Evolutionary conservation across 2,888 invertebrate species (phyloP).

Genomic region (Cerastoderma edule): DNA sequence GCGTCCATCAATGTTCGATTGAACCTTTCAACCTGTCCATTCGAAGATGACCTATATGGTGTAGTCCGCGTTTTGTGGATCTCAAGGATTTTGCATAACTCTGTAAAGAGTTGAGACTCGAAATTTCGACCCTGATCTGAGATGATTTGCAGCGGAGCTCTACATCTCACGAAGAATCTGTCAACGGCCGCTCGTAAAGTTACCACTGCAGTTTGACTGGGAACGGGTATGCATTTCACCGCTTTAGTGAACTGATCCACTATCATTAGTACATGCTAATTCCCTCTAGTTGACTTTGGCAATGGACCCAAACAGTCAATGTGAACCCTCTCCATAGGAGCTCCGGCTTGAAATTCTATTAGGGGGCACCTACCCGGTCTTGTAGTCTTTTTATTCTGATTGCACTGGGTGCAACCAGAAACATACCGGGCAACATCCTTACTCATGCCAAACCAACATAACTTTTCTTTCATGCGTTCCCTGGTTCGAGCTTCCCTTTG

Average conservation of each 20-base stretch:
- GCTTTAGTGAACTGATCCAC: slow-evolving; percentile 44
- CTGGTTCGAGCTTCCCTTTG: slow-evolving; percentile 33
- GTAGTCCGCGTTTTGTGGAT: slow-evolving; percentile 16
- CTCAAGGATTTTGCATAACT: background rate
- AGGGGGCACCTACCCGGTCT: slow-evolving; percentile 8
- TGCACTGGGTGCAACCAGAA: slow-evolving; percentile 16
- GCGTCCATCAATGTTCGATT: slow-evolving; percentile 15
- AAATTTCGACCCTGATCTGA: slow-evolving; percentile 42
- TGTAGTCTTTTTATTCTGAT: slow-evolving; percentile 16
- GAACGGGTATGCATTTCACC: slow-evolving; percentile 41
- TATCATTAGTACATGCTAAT: slow-evolving; percentile 19
- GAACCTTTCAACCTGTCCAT: slow-evolving; percentile 19
- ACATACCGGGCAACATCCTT: slow-evolving; percentile 19
- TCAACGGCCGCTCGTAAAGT: slow-evolving; percentile 41
- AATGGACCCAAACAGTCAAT: slow-evolving; percentile 47
- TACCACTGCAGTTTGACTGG: slow-evolving; percentile 41
- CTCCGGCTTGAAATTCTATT: slow-evolving; percentile 26
- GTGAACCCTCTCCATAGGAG: slow-evolving; percentile 38
- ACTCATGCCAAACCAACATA: slow-evolving; percentile 30
- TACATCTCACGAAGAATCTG: slow-evolving; percentile 39
- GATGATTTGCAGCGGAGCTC: slow-evolving; percentile 35
- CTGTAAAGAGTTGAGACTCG: background rate
- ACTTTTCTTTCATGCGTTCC: slow-evolving; percentile 21
- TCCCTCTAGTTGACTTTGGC: slow-evolving; percentile 30
- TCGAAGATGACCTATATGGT: slow-evolving; percentile 7